phyloP scores from a whole-genome alignment of 1,140 invertebrate species.

The Berghia stephanieae region DNA sequence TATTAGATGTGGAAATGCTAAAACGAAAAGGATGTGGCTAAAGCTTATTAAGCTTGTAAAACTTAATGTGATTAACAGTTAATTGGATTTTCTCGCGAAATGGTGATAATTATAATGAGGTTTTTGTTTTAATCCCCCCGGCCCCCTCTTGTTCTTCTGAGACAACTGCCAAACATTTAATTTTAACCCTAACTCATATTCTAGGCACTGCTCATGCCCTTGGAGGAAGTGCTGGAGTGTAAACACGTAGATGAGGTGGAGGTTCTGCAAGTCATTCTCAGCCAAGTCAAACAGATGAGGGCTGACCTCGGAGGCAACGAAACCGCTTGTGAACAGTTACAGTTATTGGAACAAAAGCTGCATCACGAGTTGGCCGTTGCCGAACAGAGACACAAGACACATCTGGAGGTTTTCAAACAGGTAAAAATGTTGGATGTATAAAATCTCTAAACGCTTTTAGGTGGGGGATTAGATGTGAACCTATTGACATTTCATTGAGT shows the following conservation, averaged over 20 bases:
- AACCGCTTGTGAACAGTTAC: slow-evolving; percentile 44
- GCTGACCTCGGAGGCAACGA: slow-evolving; percentile 27
- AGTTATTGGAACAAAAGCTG: slow-evolving; percentile 51
- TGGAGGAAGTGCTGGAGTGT: slow-evolving; percentile 58
- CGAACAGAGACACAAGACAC: slow-evolving; percentile 54
- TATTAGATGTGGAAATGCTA: no score
- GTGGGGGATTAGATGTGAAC: no score
- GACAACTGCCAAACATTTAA: no score
- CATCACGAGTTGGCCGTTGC: slow-evolving; percentile 52
- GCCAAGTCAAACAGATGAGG: slow-evolving; percentile 46
- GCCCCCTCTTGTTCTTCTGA: no score
- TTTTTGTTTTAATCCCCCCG: no score
- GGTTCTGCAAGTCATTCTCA: slow-evolving; percentile 51
- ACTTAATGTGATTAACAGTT: no score
- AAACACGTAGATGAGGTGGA: slow-evolving; percentile 59
- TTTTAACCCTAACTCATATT: slow-evolving; percentile 20
- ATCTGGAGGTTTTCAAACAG: slow-evolving; percentile 55
- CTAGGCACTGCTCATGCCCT: slow-evolving; percentile 45
- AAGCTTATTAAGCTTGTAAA: no score
- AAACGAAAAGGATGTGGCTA: no score
- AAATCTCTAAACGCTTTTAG: no score
- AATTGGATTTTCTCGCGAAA: no score
- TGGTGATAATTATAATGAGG: no score
- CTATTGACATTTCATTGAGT: no score
- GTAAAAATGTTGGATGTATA: slow-evolving; percentile 38